phyloP scores from a whole-genome alignment of 92 coral and sea anemone genomes.

The Phenganax marumi region DNA sequence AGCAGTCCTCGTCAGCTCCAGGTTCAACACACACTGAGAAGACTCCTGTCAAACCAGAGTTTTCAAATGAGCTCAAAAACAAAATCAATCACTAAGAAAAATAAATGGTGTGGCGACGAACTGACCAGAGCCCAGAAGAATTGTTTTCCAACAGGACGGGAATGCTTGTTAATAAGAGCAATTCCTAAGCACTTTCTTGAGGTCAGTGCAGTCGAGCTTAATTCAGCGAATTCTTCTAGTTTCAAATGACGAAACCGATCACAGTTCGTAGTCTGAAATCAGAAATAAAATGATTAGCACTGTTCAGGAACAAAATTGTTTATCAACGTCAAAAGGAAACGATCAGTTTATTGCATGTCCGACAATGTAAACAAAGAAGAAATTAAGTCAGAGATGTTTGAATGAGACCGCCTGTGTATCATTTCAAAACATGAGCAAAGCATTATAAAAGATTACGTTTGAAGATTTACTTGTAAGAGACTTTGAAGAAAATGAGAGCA shows the following conservation, averaged over 20 bases:
- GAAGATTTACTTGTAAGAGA: too few species aligned
- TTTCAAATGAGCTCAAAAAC: slow-evolving; percentile 1
- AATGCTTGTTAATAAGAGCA: background rate
- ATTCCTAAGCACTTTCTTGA: background rate
- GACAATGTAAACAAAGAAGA: slow-evolving; percentile 46
- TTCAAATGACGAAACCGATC: background rate
- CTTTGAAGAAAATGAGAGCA: too few species aligned
- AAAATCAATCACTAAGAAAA: slow-evolving; percentile 23
- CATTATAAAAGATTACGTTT: too few species aligned
- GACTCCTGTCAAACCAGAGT: background rate
- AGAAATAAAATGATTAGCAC: slow-evolving; percentile 32
- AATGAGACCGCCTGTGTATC: slow-evolving; percentile 34
- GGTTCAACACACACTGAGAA: background rate
- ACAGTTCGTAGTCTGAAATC: background rate
- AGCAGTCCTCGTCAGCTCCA: background rate
- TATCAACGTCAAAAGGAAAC: slow-evolving; percentile 44
- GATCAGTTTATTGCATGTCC: slow-evolving; percentile 30
- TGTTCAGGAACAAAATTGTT: slow-evolving; percentile 29
- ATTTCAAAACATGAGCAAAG: background rate
- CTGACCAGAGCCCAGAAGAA: background rate
- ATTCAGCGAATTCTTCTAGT: background rate
- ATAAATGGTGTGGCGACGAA: slow-evolving; percentile 21
- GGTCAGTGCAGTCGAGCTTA: background rate
- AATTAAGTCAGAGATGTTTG: slow-evolving; percentile 30
- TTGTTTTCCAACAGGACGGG: slow-evolving; percentile 1